Conservation (phyloP, 2,797 vertebrate species). For the Fringilla coelebs region DNA sequence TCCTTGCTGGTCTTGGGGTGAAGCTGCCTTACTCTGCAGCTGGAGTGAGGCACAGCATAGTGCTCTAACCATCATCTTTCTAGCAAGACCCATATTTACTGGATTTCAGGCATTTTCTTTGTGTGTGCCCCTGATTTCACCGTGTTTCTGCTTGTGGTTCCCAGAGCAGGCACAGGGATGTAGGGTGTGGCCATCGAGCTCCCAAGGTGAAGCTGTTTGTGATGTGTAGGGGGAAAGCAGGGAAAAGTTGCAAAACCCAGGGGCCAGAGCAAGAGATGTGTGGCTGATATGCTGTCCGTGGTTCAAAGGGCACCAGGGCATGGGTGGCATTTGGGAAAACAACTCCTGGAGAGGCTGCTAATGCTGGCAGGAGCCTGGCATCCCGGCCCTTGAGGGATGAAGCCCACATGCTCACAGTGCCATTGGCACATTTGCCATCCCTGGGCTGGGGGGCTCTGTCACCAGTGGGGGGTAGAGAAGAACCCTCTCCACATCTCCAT, state of each 20-base stretch:
- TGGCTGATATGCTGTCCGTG: fast-evolving
- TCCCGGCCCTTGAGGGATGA: not conserved
- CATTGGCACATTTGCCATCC: fast-evolving
- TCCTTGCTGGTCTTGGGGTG: not conserved
- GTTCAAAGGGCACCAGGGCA: not conserved
- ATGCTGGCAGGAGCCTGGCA: not conserved
- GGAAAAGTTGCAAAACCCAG: not conserved
- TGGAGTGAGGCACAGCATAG: not conserved
- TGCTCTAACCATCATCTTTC: not conserved
- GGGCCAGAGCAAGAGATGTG: not conserved
- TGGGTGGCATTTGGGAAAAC: not conserved
- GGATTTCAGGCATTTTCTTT: not conserved
- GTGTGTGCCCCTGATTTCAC: not conserved
- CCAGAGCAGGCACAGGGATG: not conserved
- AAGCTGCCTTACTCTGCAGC: not conserved
- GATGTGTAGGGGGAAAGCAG: not conserved
- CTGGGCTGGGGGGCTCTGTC: not conserved
- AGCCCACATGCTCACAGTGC: not conserved
- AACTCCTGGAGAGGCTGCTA: not conserved
- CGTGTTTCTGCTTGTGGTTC: not conserved
- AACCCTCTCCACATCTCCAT: not conserved
- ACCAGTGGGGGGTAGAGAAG: not conserved
- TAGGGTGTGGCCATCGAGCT: fast-evolving
- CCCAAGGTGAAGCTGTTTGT: fast-evolving
- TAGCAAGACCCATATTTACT: not conserved